A percentile compares a stretch with the other conserved stretches of the same genome.
Evolutionary conservation across 2,113 vertebrate species (phyloP).

Genomic region (Sorex araneus): DNA sequence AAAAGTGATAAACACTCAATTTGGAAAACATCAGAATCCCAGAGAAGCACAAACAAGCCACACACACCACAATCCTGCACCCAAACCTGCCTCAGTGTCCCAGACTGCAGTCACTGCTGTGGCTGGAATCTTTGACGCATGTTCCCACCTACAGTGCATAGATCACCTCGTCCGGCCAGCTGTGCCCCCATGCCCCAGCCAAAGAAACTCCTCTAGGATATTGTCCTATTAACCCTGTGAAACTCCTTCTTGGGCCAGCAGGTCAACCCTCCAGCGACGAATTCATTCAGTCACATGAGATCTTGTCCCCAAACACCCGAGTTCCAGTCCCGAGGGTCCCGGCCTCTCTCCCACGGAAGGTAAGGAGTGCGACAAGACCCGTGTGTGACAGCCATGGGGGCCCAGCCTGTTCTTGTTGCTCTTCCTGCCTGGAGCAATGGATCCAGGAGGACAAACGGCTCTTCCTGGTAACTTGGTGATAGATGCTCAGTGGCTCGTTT

Average conservation of each 20-base stretch:
- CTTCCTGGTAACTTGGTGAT: no score
- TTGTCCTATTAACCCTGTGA: neutral
- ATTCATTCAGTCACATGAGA: neutral
- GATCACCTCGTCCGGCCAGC: neutral
- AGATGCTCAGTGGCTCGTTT: neutral
- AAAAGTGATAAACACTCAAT: neutral
- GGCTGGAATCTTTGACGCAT: neutral
- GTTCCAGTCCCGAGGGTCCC: neutral
- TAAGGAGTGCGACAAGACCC: slow-evolving; percentile 68
- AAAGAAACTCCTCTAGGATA: neutral
- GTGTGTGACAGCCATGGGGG: no score
- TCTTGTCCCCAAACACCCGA: slow-evolving; percentile 51
- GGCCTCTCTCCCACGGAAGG: slow-evolving; percentile 77
- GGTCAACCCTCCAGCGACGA: slow-evolving; percentile 70
- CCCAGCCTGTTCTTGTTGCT: neutral
- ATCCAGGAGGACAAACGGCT: neutral
- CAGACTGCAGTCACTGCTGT: no score
- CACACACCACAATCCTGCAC: neutral
- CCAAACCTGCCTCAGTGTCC: neutral
- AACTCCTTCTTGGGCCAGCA: slow-evolving; percentile 77
- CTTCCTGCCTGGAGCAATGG: neutral
- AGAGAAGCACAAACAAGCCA: neutral
- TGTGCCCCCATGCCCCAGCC: neutral
- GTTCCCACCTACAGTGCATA: neutral
- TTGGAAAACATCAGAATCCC: neutral